Evolutionary conservation across 2,888 invertebrate genomes (phyloP).

Genomic region (Leucania comma): DNA sequence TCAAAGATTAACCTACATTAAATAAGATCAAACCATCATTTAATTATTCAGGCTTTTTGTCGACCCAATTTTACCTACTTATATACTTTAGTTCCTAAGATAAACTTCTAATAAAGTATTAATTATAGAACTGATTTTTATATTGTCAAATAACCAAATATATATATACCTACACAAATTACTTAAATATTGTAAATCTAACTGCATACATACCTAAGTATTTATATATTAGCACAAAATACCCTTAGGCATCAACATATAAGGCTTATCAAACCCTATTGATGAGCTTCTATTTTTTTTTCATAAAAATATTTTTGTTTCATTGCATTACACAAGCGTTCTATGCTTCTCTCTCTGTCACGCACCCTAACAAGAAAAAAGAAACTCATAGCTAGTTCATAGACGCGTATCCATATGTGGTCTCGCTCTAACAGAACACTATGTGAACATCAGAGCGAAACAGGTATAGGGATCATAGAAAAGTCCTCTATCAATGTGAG

Average conservation of each 20-base stretch:
- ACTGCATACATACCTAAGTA: too few relatives aligned
- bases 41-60: conserved; percentile 10
- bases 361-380: conserved; percentile 31
- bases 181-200: too few relatives aligned
- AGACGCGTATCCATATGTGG: conserved; percentile 66
- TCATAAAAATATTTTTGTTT: conserved; percentile 15
- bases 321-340: conserved; percentile 8
- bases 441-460: conserved; percentile 68
- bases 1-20: background rate
- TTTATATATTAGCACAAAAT: too few relatives aligned
- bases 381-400: conserved; percentile 60
- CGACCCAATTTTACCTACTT: background rate
- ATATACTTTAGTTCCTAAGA: background rate
- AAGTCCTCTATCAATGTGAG: conserved; percentile 70
- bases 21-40: conserved; percentile 2
- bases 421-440: conserved; percentile 67
- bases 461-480: conserved; percentile 83
- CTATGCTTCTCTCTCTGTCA: conserved; percentile 36
- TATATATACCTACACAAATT: too few relatives aligned
- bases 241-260: too few relatives aligned
- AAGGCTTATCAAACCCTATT: background rate
- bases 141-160: too few relatives aligned
- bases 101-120: too few relatives aligned
- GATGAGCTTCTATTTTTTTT: background rate
- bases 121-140: too few relatives aligned